These are phyloP conservation scores for Nicator chloris DNA, from an alignment of 2,113 vertebrate genomes.

Conservation along the genomic window DNA sequence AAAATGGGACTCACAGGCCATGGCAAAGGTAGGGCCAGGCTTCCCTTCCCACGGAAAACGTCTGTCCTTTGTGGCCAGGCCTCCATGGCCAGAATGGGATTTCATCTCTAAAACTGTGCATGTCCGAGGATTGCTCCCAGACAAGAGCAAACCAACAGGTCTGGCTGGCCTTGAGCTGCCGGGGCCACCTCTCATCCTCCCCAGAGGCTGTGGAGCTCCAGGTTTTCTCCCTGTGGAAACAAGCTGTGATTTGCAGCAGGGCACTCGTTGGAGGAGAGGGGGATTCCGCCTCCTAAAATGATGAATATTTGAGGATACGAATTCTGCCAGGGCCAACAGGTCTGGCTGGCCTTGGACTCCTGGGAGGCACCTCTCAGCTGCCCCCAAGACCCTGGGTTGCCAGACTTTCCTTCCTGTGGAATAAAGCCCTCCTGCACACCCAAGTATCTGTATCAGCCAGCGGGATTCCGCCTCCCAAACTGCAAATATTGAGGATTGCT, in stretches of 20 bases:
- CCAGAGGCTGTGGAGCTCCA: too few species aligned
- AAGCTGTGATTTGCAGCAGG: too few species aligned
- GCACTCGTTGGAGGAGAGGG: background rate
- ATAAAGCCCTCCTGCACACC: fast-evolving
- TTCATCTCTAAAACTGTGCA: too few species aligned
- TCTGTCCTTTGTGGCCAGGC: too few species aligned
- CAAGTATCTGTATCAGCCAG: fast-evolving
- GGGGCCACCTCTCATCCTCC: background rate
- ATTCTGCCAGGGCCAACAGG: background rate
- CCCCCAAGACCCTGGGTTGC: background rate
- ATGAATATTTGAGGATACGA: background rate
- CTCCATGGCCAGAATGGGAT: background rate
- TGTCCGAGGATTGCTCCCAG: too few species aligned
- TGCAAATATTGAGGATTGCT: background rate
- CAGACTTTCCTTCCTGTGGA: too few species aligned
- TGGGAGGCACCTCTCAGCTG: background rate
- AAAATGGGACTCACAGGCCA: too few species aligned
- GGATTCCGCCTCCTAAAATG: background rate
- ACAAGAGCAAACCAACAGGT: too few species aligned
- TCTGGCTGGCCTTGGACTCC: background rate
- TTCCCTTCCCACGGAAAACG: background rate
- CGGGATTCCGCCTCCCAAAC: background rate
- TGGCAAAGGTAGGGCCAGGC: background rate
- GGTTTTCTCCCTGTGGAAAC: background rate
- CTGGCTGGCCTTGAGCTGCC: background rate